phyloP scores from a whole-genome alignment of 2,113 vertebrate species.

The Procapra przewalskii region DNA sequence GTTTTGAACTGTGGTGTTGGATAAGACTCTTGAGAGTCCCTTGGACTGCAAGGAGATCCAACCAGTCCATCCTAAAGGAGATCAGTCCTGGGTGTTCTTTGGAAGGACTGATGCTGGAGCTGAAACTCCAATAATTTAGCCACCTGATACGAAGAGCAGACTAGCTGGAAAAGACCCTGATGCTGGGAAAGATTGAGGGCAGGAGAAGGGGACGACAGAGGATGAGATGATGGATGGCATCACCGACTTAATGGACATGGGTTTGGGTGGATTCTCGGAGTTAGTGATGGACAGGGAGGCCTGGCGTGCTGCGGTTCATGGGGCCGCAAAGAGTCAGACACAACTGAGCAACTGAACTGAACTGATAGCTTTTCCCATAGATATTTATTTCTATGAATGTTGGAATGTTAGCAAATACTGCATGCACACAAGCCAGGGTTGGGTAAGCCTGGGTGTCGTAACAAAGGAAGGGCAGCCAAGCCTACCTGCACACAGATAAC shows the following conservation, averaged over 20 bases:
- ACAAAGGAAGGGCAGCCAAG: background rate
- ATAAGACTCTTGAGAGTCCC: background rate
- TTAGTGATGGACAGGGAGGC: background rate
- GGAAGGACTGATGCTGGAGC: background rate
- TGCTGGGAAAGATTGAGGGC: background rate
- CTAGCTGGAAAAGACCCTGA: background rate
- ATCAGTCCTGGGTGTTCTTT: background rate
- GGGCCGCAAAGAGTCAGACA: background rate
- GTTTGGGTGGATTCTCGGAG: background rate
- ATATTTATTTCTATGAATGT: too few species aligned
- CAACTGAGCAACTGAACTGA: background rate
- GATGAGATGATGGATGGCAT: background rate
- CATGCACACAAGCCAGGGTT: background rate
- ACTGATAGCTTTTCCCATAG: too few species aligned
- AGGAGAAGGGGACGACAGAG: background rate
- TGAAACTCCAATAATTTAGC: background rate
- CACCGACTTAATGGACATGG: background rate
- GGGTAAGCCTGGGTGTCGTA: background rate
- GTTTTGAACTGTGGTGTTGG: background rate
- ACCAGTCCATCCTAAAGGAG: background rate
- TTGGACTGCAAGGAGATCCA: background rate
- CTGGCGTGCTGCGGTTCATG: accelerated
- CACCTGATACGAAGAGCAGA: background rate
- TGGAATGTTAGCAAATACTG: background rate
- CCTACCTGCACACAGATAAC: background rate